Conservation (phyloP, 2,113 vertebrate species). For the Oostethus manadensis region DNA sequence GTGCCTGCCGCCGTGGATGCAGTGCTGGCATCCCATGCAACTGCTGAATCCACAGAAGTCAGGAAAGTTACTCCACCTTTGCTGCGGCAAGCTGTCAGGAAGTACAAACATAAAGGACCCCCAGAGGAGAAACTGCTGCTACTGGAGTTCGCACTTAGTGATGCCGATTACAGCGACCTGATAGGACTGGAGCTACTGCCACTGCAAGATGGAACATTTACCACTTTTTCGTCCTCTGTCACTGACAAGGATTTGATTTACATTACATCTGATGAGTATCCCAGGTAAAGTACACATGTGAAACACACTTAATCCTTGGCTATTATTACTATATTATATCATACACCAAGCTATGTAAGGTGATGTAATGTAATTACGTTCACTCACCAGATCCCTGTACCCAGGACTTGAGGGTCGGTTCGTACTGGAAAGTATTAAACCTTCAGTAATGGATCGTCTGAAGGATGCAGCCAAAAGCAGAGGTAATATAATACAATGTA, state of each 20-base stretch:
- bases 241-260: conserved; percentile 89
- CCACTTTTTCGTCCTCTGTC: conserved; percentile 85
- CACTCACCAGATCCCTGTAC: conserved; percentile 80
- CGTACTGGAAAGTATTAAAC: conserved; percentile 82
- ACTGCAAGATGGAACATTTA: conserved; percentile 83
- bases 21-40: conserved; percentile 68
- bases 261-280: conserved; percentile 86
- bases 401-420: conserved; percentile 90
- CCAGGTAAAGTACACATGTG: conserved; percentile 74
- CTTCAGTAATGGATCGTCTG: conserved; percentile 80
- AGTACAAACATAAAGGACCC: conserved; percentile 74
- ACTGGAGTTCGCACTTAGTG: conserved; percentile 86
- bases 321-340: background rate
- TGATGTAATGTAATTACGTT: background rate
- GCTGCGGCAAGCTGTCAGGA: conserved; percentile 84
- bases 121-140: conserved; percentile 81
- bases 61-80: conserved; percentile 82
- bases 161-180: conserved; percentile 86
- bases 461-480: conserved; percentile 89
- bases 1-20: conserved; percentile 79
- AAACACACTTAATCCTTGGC: background rate
- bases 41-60: conserved; percentile 59
- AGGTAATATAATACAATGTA: conserved; percentile 73
- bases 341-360: background rate
- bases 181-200: conserved; percentile 92